A percentile compares a stretch with the other conserved stretches of the same genome.
Conservation (phyloP, 1,140 invertebrate genomes). For the Acyrthosiphon pisum region DNA sequence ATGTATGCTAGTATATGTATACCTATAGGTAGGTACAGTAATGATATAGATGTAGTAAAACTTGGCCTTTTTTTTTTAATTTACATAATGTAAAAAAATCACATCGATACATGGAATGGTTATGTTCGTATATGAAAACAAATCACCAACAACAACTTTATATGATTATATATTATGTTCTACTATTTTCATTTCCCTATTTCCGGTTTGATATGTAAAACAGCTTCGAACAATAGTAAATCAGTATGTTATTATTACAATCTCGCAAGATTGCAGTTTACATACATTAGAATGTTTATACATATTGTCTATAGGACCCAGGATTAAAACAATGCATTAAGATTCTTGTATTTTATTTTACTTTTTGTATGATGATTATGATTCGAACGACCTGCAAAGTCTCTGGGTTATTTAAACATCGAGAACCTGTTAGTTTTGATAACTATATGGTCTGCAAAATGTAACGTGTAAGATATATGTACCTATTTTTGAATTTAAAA, state of each 20-base stretch:
- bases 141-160: background rate
- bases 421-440: background rate
- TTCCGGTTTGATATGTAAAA: conserved; percentile 26
- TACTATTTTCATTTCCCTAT: conserved; percentile 41
- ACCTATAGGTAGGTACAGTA: background rate
- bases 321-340: background rate
- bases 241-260: conserved; percentile 17
- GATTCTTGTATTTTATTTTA: background rate
- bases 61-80: background rate
- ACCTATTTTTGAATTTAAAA: background rate
- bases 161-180: background rate
- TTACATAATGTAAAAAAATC: background rate
- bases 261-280: background rate
- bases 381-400: background rate
- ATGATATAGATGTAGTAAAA: background rate
- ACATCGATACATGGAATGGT: background rate
- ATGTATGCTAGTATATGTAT: background rate
- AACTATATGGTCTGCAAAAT: background rate
- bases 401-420: no score
- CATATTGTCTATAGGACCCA: background rate
- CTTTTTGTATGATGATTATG: background rate
- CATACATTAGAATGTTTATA: background rate
- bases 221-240: conserved; percentile 43
- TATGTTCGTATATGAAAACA: background rate
- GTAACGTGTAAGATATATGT: background rate